Evolutionary conservation across 2,113 vertebrate species (phyloP), one percentile per base, ranked within the genome.

Genomic region (Morphnarchus princeps): DNA sequence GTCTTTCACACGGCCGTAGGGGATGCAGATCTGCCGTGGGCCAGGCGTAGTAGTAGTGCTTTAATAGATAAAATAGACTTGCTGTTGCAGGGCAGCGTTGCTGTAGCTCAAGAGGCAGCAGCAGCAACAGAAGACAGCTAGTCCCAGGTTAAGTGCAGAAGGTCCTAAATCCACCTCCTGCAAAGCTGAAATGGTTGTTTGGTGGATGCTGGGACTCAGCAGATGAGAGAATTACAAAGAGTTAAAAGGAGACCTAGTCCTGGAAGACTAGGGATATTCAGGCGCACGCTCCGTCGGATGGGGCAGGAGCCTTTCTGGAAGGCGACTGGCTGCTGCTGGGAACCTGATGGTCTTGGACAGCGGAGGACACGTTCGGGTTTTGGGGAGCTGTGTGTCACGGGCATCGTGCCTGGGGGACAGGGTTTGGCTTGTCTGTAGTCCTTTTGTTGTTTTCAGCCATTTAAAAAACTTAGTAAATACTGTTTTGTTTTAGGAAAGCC

Each of bases 11-110:
- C 3, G 1, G 28, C 61, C 43, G 28, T 4, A 69, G 77, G 52
- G 47, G 40, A n/a, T 62, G 47, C 15, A 57, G 71, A 54, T 47
- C 86, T 55, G 32, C 45, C 66, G 47, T 2, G 12, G 55, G 26
- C 22, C 36, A 31, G n/a, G 19, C 0, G 0, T 16, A 31, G 52
- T 18, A 26, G 29, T 12, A 19, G 36, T n/a, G 55, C 34, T 69
- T 71, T 40, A 43, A 29, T 34, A 17, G 20, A 8, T 15, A 36
- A 59, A 50, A 36, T 4, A 34, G 42, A 13, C 38, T 36, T 4
- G 5, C n/a, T 58, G 38, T 31, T 45, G 38, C 15, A 63, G 13
- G 31, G 42, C 45, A 4, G 28, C 28, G 2, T 38, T 21, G n/a
- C 36, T 77, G 34, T n/a, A 61, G 58, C 16, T 54, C 12, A 16